phyloP scores from a whole-genome alignment of 2,797 vertebrate species.

The Sebastes goodei region DNA sequence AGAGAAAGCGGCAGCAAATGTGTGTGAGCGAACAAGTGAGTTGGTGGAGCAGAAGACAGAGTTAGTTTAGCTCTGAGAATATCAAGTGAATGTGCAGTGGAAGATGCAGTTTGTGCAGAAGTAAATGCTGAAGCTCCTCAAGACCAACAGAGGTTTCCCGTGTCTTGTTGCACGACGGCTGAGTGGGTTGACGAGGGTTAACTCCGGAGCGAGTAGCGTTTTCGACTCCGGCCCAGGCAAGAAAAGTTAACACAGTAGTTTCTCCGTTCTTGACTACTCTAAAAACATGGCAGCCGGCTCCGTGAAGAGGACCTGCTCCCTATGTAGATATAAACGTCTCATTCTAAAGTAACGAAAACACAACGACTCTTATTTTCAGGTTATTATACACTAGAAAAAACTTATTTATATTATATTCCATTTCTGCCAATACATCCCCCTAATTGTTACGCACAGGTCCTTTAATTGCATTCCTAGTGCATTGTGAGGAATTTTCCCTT shows the following conservation, averaged over 20 bases:
- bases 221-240: no score
- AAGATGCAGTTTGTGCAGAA: background rate
- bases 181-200: fast-evolving
- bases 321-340: no score
- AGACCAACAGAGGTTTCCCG: background rate
- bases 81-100: background rate
- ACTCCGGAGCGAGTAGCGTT: no score
- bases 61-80: background rate
- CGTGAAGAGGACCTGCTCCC: no score
- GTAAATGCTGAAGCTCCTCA: background rate
- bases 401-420: no score
- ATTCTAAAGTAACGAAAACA: fast-evolving
- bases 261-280: no score
- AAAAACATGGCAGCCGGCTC: no score
- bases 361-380: no score
- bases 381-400: no score
- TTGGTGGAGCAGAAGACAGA: background rate
- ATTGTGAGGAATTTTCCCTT: background rate
- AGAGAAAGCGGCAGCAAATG: background rate
- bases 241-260: no score
- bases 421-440: no score
- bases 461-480: background rate
- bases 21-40: background rate
- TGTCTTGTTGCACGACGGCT: background rate
- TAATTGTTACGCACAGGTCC: no score